phyloP scores from a whole-genome alignment of 2,888 invertebrate genomes.

The Calameuta idolon region DNA sequence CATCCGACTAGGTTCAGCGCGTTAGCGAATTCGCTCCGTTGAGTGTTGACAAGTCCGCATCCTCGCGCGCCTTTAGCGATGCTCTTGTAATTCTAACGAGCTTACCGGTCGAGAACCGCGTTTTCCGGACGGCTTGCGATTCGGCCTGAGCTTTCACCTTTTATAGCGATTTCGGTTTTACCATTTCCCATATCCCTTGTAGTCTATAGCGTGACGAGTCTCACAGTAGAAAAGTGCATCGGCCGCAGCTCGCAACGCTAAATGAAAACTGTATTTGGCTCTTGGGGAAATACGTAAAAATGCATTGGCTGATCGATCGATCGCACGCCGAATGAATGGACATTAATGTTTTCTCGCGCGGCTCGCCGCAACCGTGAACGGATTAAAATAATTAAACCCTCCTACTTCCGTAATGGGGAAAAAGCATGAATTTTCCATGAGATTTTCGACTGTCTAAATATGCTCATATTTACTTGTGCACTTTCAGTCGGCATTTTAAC shows the following conservation, averaged over 20 bases:
- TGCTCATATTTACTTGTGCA: neutral
- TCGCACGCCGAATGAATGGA: neutral
- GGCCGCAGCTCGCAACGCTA: too few relatives aligned
- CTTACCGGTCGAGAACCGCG: conserved; percentile 38
- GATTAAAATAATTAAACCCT: conserved; percentile 33
- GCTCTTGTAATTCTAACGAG: conserved; percentile 63
- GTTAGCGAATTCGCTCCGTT: conserved; percentile 63
- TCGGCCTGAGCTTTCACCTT: neutral
- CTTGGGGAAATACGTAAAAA: neutral
- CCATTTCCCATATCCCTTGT: neutral
- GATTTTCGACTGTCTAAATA: conserved; percentile 10
- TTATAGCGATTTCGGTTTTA: neutral
- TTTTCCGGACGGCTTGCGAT: neutral
- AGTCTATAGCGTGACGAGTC: neutral
- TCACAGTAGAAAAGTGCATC: neutral
- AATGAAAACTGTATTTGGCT: too few relatives aligned
- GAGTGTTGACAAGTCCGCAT: conserved; percentile 64
- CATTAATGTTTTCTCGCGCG: neutral
- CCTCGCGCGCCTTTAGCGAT: conserved; percentile 56
- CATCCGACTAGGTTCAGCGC: conserved; percentile 60
- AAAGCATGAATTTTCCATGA: conserved; percentile 35
- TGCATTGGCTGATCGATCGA: neutral
- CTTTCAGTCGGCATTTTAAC: neutral
- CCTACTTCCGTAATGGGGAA: conserved; percentile 27
- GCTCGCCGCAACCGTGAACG: neutral